Conservation (phyloP, 2,888 invertebrate species). For the Oligia strigilis region DNA sequence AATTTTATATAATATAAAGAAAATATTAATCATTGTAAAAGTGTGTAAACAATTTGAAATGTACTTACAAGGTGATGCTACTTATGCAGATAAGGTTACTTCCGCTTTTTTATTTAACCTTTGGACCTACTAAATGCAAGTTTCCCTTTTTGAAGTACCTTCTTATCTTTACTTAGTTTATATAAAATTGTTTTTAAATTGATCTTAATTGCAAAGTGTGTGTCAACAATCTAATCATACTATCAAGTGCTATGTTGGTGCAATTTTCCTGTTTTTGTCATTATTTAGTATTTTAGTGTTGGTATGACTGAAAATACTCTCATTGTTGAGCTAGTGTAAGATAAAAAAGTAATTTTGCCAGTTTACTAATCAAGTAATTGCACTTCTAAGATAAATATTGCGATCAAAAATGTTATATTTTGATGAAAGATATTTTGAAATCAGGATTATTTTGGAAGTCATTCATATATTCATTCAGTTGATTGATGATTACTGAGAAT, state of each 20-base stretch:
- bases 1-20: conserved; percentile 19
- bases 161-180: conserved; percentile 1
- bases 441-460: conserved; percentile 12
- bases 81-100: conserved; percentile 44
- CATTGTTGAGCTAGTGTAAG: conserved; percentile 41
- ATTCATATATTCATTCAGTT: not conserved
- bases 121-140: conserved; percentile 22
- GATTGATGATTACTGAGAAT: conserved; percentile 2
- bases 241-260: conserved; percentile 49
- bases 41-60: conserved; percentile 37
- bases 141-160: conserved; percentile 18
- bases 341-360: conserved; percentile 36
- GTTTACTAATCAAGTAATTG: conserved; percentile 16
- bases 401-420: conserved; percentile 41
- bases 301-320: conserved; percentile 57
- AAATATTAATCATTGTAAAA: conserved; percentile 34
- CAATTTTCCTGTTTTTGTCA: conserved; percentile 55
- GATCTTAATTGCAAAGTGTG: conserved; percentile 37
- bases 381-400: conserved; percentile 12
- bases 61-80: conserved; percentile 47
- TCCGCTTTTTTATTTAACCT: conserved; percentile 25
- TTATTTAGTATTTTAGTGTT: conserved; percentile 58
- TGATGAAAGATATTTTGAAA: conserved; percentile 22
- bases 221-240: conserved; percentile 46
- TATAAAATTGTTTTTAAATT: conserved; percentile 13